Evolutionary conservation across 2,113 vertebrate genomes (phyloP), one percentile per base, ranked within the genome.

Genomic region (Gasterosteus nipponicus): DNA sequence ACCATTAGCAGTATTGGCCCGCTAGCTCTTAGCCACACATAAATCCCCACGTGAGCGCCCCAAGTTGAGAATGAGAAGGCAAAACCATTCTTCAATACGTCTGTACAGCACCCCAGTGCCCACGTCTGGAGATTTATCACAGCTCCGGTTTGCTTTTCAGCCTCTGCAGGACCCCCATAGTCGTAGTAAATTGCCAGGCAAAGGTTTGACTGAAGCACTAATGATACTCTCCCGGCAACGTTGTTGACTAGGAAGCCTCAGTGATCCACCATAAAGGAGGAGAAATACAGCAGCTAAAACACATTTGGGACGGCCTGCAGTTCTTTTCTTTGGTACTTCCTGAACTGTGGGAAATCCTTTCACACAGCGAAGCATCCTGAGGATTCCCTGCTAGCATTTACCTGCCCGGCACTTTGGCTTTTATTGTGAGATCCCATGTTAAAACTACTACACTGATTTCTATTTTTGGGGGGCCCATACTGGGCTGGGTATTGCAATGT

Each of bases 391-490:
- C 73, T 75, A 65, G 78, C 79, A 44, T 84, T 90, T 89, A 94
- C 90, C 93, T 93, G 86, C 84, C 85, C 81, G 76, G 75, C 83
- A 83, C 73, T 79, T 68, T 47, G 53, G 58, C 12, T 89, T 93
- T 93, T 90, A 94, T 73, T 84, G 86, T 82, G 77, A 81, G 87
- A 86, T 79, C 80, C 85, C 63, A 81, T 81, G 80, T 82, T 83
- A 84, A 91, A 89, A 69, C 76, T 83, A 87, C 84, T 83, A 80
- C 68, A 59, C 69, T 84, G 61, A 31, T 81, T 87, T 90, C 91
- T 95, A 93, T 94, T 94, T 93, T 93, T 91, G 89, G 71, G 86
- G 76, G 82, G 78, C 47, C 47, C 87, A 91, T 89, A 92, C 85
- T 85, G 83, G 85, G 78, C 82, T 70, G 77, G 87, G 89, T 85